Base-by-base conservation (phyloP, 2,888 invertebrate genomes). In the Barypeithes pellucidus region DNA sequence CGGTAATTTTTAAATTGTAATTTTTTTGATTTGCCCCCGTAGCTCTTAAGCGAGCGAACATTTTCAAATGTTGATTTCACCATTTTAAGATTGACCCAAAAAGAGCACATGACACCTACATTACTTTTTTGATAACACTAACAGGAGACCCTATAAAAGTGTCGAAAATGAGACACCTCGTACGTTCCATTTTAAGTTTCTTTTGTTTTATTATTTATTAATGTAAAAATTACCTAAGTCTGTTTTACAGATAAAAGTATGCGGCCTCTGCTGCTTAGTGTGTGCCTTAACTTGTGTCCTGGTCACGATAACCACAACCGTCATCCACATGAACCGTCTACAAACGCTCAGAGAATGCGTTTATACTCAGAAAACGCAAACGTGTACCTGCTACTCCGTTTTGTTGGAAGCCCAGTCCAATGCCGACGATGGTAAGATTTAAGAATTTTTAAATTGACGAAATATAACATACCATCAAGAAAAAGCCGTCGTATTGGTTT, bases 301-400 rank as follows among this genome's bases (percentile, higher is more conserved):
- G 63, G 95, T 96, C 67, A 94, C 94, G 18, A 95, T 96, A 60
- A 96, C 96, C 1, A 96, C 96, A 0, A 96, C 95, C 0, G 95
- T 96, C 39, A 92, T 96, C 79, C 96, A 96, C 85, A 96, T 96
- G 96, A 92, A 92, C 85, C 91, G 96, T 75, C 87, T 96, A 52
- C 96, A 96, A 86, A 94, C 95, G 0, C 86, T 96, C 12, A 90
- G 94, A 77, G 95, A 95, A 84, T 96, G 96, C 82, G 94, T 95
- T 81, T 96, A 95, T 85, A 95, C 94, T 0, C 91, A 91, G 80
- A 89, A 92, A 83, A 92, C 94, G 0, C 89, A 92, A 75, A 94
- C 94, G 0, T 93, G 95, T 83, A 94, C 94, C 33, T 94, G 94
- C 79, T 93, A 91, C 84, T 92, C 94, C 0, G 91, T 92, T 80